phyloP scores from a whole-genome alignment of 2,113 vertebrate species.

The Callorhinus ursinus region DNA sequence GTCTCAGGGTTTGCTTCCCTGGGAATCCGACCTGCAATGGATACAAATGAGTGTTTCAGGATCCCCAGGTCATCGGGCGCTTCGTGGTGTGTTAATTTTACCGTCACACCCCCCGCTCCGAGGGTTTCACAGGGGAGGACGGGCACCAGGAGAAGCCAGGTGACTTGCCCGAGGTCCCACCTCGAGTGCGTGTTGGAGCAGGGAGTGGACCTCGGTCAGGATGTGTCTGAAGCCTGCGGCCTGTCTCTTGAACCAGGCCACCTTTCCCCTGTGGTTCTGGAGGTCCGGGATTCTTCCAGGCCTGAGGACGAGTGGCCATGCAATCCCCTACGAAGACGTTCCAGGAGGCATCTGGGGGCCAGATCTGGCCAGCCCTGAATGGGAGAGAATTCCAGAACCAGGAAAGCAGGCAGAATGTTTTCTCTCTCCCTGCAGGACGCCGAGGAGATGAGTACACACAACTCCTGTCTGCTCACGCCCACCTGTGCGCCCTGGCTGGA shows the following conservation, averaged over 20 bases:
- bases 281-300: not conserved
- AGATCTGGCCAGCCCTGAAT: not conserved
- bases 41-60: not conserved
- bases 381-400: not conserved
- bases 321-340: not conserved
- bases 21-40: not conserved
- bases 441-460: not conserved
- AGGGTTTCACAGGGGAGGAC: not conserved
- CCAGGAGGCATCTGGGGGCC: not conserved
- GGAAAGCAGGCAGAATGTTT: not conserved
- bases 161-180: not conserved
- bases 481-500: fast-evolving
- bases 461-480: not conserved
- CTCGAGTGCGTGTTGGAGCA: not conserved
- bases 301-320: no score
- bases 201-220: fast-evolving
- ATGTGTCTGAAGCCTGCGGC: not conserved
- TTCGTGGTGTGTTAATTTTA: not conserved
- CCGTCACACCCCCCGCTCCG: no score
- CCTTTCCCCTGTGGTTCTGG: not conserved
- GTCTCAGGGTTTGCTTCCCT: not conserved
- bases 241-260: not conserved
- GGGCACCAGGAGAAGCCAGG: not conserved
- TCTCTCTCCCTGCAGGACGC: not conserved
- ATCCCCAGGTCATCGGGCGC: not conserved